phyloP scores from a whole-genome alignment of 2,888 invertebrate species.

The Micoletzkya japonica region DNA sequence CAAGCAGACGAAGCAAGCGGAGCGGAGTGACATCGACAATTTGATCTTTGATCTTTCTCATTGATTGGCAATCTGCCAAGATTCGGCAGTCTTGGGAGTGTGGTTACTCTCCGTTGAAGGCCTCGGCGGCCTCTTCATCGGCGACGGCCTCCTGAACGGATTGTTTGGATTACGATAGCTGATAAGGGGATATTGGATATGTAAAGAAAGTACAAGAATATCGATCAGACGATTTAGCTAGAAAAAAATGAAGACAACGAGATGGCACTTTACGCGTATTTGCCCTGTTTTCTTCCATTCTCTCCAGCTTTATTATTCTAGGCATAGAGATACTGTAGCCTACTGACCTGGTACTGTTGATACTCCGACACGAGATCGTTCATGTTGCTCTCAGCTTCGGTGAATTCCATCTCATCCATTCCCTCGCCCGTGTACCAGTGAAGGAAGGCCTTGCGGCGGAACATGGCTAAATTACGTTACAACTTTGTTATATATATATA shows the following conservation, averaged over 20 bases:
- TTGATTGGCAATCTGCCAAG: neutral
- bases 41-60: neutral
- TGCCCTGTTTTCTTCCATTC: neutral
- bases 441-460: constrained; percentile 91
- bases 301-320: neutral
- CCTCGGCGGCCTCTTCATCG: constrained; percentile 26
- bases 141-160: constrained; percentile 27
- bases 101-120: constrained; percentile 24
- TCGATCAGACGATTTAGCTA: neutral
- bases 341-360: constrained; percentile 56
- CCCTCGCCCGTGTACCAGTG: constrained; percentile 98
- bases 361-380: constrained; percentile 70
- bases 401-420: constrained; percentile 96
- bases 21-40: constrained; percentile 10
- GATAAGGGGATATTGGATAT: too few relatives aligned
- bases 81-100: neutral
- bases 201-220: too few relatives aligned
- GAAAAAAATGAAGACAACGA: neutral
- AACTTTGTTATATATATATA: neutral
- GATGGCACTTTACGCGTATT: neutral
- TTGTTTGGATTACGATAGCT: too few relatives aligned
- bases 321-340: neutral
- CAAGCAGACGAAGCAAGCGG: too few relatives aligned
- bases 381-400: constrained; percentile 92
- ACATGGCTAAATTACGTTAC: constrained; percentile 79